Percentiles rank a stretch among this genome's conserved stretches.
Evolutionary conservation across 2,888 invertebrate species (phyloP).

Genomic region (Platycnemis pennipes): DNA sequence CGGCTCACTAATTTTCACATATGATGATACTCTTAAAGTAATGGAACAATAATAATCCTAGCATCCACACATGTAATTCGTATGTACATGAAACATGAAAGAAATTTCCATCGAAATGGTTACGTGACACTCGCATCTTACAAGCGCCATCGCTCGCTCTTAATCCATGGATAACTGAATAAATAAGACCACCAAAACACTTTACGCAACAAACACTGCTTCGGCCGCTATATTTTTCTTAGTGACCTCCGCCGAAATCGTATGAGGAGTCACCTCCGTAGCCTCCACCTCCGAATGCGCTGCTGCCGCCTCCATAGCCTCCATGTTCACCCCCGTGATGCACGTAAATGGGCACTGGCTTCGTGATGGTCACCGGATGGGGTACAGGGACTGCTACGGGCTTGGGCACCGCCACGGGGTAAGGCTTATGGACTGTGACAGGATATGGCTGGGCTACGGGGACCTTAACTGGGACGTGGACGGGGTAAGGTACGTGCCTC

Average conservation of each 20-base stretch:
- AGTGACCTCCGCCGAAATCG: conserved; percentile 21
- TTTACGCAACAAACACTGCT: neutral
- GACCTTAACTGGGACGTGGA: conserved; percentile 85
- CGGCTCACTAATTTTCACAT: neutral
- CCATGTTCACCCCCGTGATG: conserved; percentile 53
- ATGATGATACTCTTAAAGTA: neutral
- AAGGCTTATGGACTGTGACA: conserved; percentile 79
- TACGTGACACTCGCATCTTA: neutral
- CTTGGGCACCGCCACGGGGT: conserved; percentile 64
- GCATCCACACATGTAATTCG: neutral
- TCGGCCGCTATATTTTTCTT: neutral
- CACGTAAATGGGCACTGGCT: conserved; percentile 64
- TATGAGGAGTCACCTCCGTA: neutral
- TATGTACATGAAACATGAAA: neutral
- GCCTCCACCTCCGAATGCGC: neutral
- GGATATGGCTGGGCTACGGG: conserved; percentile 88
- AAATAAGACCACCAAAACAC: neutral
- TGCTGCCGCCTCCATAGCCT: conserved; percentile 7
- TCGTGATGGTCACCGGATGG: conserved; percentile 55
- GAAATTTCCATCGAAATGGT: neutral
- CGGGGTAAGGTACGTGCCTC: conserved; percentile 81
- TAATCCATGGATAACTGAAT: neutral
- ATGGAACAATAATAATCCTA: neutral
- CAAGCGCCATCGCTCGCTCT: neutral
- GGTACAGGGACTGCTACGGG: conserved; percentile 60